These are phyloP conservation scores for Microctenopoma stevenorrisi DNA, from an alignment of 2,797 vertebrate genomes.

Conservation along the genomic window DNA sequence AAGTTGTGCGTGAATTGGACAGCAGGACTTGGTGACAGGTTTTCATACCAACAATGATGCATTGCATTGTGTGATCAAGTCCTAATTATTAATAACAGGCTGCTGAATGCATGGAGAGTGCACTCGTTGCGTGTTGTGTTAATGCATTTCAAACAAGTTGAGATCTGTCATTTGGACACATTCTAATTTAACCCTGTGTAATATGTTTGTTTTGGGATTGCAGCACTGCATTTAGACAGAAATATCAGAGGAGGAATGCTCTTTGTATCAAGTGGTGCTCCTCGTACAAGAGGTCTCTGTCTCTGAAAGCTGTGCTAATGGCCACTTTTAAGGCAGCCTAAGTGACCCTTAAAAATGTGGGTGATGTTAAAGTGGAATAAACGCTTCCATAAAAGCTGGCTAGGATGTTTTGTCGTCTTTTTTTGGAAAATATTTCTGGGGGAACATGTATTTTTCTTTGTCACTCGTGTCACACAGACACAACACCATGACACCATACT, in stretches of 20 bases:
- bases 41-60: slow-evolving; percentile 19
- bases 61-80: slow-evolving; percentile 7
- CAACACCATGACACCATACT: slow-evolving; percentile 46
- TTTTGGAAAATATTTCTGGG: slow-evolving; percentile 51
- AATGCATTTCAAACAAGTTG: slow-evolving; percentile 59
- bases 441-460: slow-evolving; percentile 70
- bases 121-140: slow-evolving; percentile 36
- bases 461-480: slow-evolving; percentile 66
- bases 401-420: slow-evolving; percentile 69
- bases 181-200: slow-evolving; percentile 63
- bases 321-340: slow-evolving; percentile 68
- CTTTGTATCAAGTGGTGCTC: slow-evolving; percentile 60
- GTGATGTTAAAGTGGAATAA: slow-evolving; percentile 77
- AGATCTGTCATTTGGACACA: slow-evolving; percentile 53
- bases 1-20: slow-evolving; percentile 25
- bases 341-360: slow-evolving; percentile 75
- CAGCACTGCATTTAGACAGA: slow-evolving; percentile 43
- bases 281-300: slow-evolving; percentile 48
- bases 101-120: slow-evolving; percentile 19
- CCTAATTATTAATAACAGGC: slow-evolving; percentile 38
- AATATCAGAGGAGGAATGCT: slow-evolving; percentile 47
- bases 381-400: slow-evolving; percentile 77
- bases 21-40: slow-evolving; percentile 13
- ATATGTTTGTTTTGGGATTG: slow-evolving; percentile 63
- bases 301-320: slow-evolving; percentile 73